A percentile compares a stretch with the other conserved stretches of the same genome.
phyloP scores from a whole-genome alignment of 2,888 invertebrate genomes.

The Endotricha flammealis region DNA sequence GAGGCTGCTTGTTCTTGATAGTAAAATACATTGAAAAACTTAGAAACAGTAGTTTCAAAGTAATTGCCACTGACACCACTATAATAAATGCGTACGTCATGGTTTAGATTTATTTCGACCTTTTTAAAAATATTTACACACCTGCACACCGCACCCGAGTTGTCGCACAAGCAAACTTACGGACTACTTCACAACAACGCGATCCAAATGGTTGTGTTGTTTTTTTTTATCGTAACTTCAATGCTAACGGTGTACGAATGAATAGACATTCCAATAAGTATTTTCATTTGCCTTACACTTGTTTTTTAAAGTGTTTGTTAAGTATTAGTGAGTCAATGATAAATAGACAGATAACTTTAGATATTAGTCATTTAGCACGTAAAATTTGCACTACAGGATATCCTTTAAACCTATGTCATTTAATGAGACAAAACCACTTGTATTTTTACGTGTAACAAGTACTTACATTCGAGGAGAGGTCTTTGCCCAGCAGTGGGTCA shows the following conservation, averaged over 20 bases:
- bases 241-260: constrained; percentile 28
- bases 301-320: too few species aligned
- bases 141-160: constrained; percentile 12
- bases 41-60: constrained; percentile 59
- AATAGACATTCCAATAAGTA: constrained; percentile 35
- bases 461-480: too few species aligned
- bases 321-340: too few species aligned
- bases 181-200: constrained; percentile 34
- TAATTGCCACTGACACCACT: constrained; percentile 62
- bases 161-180: constrained; percentile 28
- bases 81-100: constrained; percentile 61
- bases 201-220: constrained; percentile 40
- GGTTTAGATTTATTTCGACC: background rate
- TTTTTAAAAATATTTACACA: background rate
- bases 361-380: too few species aligned
- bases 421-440: too few species aligned
- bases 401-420: too few species aligned
- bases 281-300: too few species aligned
- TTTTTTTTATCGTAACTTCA: constrained; percentile 53
- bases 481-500: too few species aligned
- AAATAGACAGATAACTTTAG: too few species aligned
- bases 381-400: too few species aligned
- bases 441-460: too few species aligned
- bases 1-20: constrained; percentile 35
- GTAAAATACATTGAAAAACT: constrained; percentile 65